Base-by-base conservation (phyloP, 2,113 vertebrate genomes). In the Scophthalmus maximus region DNA sequence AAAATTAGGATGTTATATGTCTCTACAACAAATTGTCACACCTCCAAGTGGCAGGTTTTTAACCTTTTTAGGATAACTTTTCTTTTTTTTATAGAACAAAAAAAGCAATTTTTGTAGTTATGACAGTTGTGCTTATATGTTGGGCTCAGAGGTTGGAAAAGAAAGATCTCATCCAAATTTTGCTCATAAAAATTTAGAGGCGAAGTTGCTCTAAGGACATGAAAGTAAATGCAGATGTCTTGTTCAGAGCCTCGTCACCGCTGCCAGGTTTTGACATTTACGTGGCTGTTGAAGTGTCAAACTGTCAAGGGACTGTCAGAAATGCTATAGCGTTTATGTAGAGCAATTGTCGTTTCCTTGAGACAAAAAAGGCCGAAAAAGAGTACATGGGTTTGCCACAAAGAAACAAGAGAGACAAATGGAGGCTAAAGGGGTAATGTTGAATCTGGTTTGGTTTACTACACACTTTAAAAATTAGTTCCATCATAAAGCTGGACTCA, bases 391-490 rank as follows among this genome's bases (percentile, higher is more conserved):
- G 15, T 66, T 18, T 51, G 68, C 26, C 65, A 38, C 51, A 61
- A 25, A 67, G 53, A 75, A 78, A 68, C 23, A 64, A 47, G 23
- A 59, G 52, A 59, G 30, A 58, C 9, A 60, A 55, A 58, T 34
- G 18, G 50, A 17, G 55, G 63, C 47, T 55, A 68, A 78, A 38
- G 20, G 25, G 10, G 40, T 71, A 50, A 77, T 72, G 69, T 71
- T 83, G 65, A 87, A 78, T 90, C 83, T 88, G 86, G 82, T 87
- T 89, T 82, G 70, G 87, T 91, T 92, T 89, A 86, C 47, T 73
- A 70, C 66, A 77, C 85, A 84, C 81, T 88, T 89, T 32, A 74
- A 83, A 90, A 91, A 91, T 90, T 85, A 78, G 84, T 84, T 87
- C 78, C 85, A 89, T 90, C 83, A 75, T 78, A 82, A 88, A 90